Conservation (phyloP, 2,888 invertebrate species). For the Philereme transversata region DNA sequence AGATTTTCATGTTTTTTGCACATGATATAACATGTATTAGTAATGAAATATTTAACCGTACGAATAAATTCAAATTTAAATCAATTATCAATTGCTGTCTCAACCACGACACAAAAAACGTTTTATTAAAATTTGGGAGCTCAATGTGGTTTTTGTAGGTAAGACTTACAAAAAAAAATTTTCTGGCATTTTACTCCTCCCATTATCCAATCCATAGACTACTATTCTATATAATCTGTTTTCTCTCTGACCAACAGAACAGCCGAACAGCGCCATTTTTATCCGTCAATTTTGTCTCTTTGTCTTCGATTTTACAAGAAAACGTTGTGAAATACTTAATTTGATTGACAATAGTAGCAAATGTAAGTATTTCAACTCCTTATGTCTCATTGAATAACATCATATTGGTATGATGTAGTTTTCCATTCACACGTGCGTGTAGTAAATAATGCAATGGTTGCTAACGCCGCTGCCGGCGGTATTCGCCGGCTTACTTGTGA, state of each 20-base stretch:
- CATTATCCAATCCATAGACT: no score
- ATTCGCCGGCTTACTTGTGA: slow-evolving; percentile 22
- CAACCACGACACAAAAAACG: no score
- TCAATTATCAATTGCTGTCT: no score
- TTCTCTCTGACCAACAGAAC: slow-evolving; percentile 10
- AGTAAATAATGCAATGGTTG: slow-evolving; percentile 34
- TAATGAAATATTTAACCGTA: no score
- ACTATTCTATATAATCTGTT: no score
- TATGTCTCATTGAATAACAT: neutral
- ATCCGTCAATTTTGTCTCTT: slow-evolving; percentile 7
- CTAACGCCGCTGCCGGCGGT: slow-evolving; percentile 44
- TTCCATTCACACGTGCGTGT: slow-evolving; percentile 39
- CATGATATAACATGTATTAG: no score
- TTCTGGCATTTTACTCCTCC: no score
- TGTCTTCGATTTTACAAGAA: slow-evolving; percentile 1
- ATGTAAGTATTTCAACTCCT: slow-evolving; percentile 6
- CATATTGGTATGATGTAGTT: neutral
- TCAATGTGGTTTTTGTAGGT: no score
- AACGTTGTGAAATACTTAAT: neutral
- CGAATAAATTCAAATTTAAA: no score
- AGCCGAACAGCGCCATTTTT: slow-evolving; percentile 27
- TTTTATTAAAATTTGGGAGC: no score
- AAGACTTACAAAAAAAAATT: no score
- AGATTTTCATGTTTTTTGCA: no score
- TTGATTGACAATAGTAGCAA: neutral